Percentiles rank a stretch among this genome's conserved stretches.
These are phyloP conservation scores for Marisa cornuarietis DNA, from an alignment of 1,140 invertebrate species.

Conservation along the genomic window DNA sequence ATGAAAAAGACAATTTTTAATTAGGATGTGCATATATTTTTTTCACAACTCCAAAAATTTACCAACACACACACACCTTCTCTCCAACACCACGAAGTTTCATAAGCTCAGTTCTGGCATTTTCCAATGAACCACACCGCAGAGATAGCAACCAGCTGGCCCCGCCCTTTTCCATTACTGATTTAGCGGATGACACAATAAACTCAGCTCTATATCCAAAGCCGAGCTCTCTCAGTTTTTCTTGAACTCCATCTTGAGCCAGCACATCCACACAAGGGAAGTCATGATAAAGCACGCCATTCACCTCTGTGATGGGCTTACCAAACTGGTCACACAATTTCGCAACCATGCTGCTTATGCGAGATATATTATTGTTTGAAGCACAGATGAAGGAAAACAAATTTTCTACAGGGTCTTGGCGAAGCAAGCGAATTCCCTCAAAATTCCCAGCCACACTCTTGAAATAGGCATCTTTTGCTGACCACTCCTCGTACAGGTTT, in stretches of 20 bases:
- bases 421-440: constrained; percentile 87
- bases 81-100: constrained; percentile 86
- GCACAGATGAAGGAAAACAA: constrained; percentile 97
- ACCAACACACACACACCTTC: constrained; percentile 72
- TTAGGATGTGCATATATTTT: too few species aligned
- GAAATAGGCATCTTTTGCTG: constrained; percentile 78
- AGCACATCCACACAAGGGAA: constrained; percentile 83
- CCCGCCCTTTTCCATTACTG: constrained; percentile 69
- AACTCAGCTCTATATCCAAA: constrained; percentile 89
- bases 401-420: constrained; percentile 92
- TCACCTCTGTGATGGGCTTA: constrained; percentile 74
- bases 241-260: constrained; percentile 65
- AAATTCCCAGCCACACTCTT: constrained; percentile 73
- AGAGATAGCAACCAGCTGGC: constrained; percentile 80
- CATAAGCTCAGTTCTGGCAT: constrained; percentile 77
- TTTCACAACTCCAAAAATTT: too few species aligned
- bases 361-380: constrained; percentile 93
- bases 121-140: constrained; percentile 74
- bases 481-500: constrained; percentile 81
- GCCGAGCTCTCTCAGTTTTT: constrained; percentile 76
- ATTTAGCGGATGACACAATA: constrained; percentile 44
- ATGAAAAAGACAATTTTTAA: too few species aligned
- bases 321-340: constrained; percentile 88
- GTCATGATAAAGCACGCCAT: constrained; percentile 76
- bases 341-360: constrained; percentile 87